A percentile compares a stretch with the other conserved stretches of the same genome.
Evolutionary conservation across 2,113 vertebrate genomes (phyloP).

Genomic region (Nycticebus coucang): DNA sequence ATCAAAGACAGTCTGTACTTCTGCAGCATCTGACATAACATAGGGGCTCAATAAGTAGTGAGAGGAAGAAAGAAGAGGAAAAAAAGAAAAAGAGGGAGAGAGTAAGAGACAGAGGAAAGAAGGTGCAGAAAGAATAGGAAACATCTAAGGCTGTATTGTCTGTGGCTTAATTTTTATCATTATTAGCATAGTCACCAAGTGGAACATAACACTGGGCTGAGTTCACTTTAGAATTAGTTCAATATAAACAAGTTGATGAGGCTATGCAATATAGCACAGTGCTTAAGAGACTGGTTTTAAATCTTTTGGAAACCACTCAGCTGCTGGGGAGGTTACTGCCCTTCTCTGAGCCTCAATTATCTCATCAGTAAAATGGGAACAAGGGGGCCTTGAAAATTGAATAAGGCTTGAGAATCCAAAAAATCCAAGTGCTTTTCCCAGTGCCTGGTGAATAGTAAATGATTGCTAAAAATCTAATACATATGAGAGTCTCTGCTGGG

Average conservation of each 20-base stretch:
- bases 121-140: background rate
- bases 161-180: background rate
- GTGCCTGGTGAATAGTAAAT: background rate
- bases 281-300: background rate
- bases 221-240: background rate
- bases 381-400: background rate
- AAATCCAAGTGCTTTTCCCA: background rate
- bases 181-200: fast-evolving
- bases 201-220: background rate
- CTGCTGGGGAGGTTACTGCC: background rate
- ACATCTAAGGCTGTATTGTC: fast-evolving
- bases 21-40: too few species aligned
- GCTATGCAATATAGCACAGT: fast-evolving
- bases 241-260: fast-evolving
- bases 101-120: background rate
- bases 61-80: background rate
- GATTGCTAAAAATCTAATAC: background rate
- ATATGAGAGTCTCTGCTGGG: fast-evolving
- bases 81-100: background rate
- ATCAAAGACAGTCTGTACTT: background rate
- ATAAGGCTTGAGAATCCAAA: too few species aligned
- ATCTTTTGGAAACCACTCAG: too few species aligned
- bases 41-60: background rate
- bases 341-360: background rate
- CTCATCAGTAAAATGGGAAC: background rate